Base-by-base conservation (phyloP, 2,797 vertebrate species). In the Catamblyrhynchus diadema region DNA sequence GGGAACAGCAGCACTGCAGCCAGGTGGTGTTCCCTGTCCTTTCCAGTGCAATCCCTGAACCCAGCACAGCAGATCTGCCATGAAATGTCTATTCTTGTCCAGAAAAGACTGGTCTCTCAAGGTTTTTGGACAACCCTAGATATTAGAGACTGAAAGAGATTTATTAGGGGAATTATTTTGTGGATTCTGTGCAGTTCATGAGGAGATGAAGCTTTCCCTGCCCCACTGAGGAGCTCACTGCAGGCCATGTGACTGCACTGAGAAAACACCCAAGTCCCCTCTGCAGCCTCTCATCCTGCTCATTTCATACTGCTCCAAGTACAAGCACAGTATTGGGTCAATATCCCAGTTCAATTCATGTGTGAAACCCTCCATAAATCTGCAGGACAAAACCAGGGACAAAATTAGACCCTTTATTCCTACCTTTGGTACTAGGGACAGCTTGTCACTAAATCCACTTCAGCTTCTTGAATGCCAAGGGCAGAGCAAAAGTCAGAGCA, bases 151-250 rank as follows among this genome's bases (percentile, higher is more conserved):
- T 21, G 77, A 69, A 90, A 47, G 70, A 90, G 74, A 94, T 88
- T 70, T 81, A 88, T 87, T 81, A 88, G 19, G 32, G 81, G 48
- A 82, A 91, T 91, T 81, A 84, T 62, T 90, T 56, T 80, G 67
- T 60, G 2, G 41, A 87, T 73, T 85, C 44, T 44, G 44, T 66
- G 71, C 64, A 35, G 93, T 60, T 87, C 78, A 77, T 85, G 72
- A 93, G 21, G 78, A 89, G 88, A 94, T 88, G 84, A 90, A 79
- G 77, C 39, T 80, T 64, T 37, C 41, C 56, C 53, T 62, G 37
- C 47, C 57, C 66, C 80, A 82, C 24, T 0, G 0, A 71, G 69
- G 32, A 92, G 59, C 74, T 92, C 89, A 24, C 2, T 86, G 56
- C 74, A 91, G 79, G n/a, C 64, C 39, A 22, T 1, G 10, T 48